Evolutionary conservation across 2,113 vertebrate species (phyloP), one percentile per base, ranked within the genome.

Genomic region (Mus musculus): DNA sequence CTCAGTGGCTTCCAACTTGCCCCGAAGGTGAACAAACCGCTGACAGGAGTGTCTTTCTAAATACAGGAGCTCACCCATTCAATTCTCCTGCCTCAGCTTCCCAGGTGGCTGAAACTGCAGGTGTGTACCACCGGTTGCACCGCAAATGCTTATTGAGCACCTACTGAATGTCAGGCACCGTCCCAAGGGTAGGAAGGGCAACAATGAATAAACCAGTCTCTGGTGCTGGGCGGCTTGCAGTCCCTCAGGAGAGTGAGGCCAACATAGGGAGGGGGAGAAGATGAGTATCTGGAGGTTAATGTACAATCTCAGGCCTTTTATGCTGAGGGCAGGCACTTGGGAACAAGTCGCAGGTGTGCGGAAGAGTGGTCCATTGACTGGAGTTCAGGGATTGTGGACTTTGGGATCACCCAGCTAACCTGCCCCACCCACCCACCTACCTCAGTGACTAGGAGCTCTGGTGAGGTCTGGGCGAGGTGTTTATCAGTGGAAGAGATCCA

Each of bases 211-310:
- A 33, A 69, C 54, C 19, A 61, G 42, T 36, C 75, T n/a, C n/a
- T 24, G 39, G 28, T 52, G 49, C 61, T 71, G 28, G 42, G 77
- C 1, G 5, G 54, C 89, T 92, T 67, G 3, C 49, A 26, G 75
- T 52, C 71, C 61, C 54, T 0, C 0, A 17, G 33, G 61, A 14
- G 12, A n/a, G 39, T 24, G 54, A 56, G 33, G 12, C 46, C 30
- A 26, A 49, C 65, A 71, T 54, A 10, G 17, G 42, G 72, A 11
- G 54, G 49, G 49, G 24, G 24, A 39, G 75, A 67, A 89, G 88
- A 88, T 81, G 59, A 8, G 4, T 86, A 65, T 94, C 93, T 78
- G 65, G 67, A 82, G 61, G 76, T 90, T 94, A 93, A 77, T 91
- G 89, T 91, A 49, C 72, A 96, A 93, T n/a, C 39, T 36, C n/a